Evolutionary conservation across 2,888 invertebrate species (phyloP).

Genomic region (Callinectes sapidus): DNA sequence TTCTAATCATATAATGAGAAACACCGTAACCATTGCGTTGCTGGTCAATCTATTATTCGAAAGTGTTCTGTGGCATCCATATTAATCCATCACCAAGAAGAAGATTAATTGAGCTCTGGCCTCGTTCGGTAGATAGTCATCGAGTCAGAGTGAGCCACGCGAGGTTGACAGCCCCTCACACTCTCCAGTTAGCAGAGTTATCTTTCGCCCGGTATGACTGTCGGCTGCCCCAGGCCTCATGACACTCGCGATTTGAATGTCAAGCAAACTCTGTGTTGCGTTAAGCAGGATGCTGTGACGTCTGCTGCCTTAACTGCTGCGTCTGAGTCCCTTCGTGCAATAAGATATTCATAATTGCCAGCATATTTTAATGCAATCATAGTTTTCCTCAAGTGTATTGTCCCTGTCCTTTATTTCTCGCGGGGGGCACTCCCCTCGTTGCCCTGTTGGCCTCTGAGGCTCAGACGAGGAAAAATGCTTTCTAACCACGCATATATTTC

Average conservation of each 20-base stretch:
- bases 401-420: constrained; percentile 2
- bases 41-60: constrained; percentile 9
- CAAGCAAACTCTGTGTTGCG: neutral
- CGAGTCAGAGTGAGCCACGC: constrained; percentile 25
- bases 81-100: constrained; percentile 18
- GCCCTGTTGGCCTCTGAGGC: neutral
- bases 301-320: neutral
- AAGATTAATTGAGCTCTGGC: constrained; percentile 22
- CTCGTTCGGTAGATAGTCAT: neutral
- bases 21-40: neutral
- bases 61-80: constrained; percentile 18
- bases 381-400: neutral
- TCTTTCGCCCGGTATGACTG: neutral
- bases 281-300: neutral
- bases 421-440: neutral
- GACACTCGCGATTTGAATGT: neutral
- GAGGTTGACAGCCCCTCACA: constrained; percentile 28
- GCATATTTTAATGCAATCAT: neutral
- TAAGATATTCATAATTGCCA: constrained; percentile 11
- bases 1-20: constrained; percentile 20
- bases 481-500: constrained; percentile 39
- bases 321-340: neutral
- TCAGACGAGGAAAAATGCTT: neutral
- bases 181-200: neutral
- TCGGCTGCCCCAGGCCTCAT: neutral